Base-by-base conservation (phyloP, 37 sponge, comb jelly and placozoan species). In the Eunapius fragilis region DNA sequence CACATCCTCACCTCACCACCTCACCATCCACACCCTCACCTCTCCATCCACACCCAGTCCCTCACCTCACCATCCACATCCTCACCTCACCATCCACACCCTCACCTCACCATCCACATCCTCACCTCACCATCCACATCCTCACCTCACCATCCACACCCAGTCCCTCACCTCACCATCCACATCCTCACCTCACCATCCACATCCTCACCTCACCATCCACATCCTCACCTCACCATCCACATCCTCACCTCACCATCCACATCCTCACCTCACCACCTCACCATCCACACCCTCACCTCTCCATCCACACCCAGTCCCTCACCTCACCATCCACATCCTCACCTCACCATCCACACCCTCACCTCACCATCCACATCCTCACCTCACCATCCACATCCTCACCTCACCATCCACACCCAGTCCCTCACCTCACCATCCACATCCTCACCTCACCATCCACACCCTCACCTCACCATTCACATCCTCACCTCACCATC, bases 101-200 rank as follows among this genome's bases (percentile, higher is more conserved):
- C 45, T 38, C 37, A 25, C 73, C 25, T n/a, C n/a, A n/a, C n/a
- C n/a, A n/a, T n/a, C n/a, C n/a, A n/a, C n/a, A n/a, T n/a, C n/a
- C n/a, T n/a, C n/a, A n/a, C n/a, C 27, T n/a, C 27, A 70, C 71
- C 2, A 32, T 10, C 35, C 31, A 30, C 68, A 33, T 68, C 22
- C 85, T 25, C 67, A 0, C 76, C 85, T 31, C 23, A 30, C 37
- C 25, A 69, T 76, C 85, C 50, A 34, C 33, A 31, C 58, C 70
- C 4, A n/a, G n/a, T n/a, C n/a, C n/a, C n/a, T 49, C 9, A 22
- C 0, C 37, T 23, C 11, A 17, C 76, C 0, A 68, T 27, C n/a
- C n/a, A n/a, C n/a, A n/a, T n/a, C n/a, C n/a, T n/a, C n/a, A n/a
- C n/a, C n/a, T n/a, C n/a, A 50, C 58, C 5, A 11, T 70, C 27